Conservation (phyloP, 2,888 invertebrate genomes). For the Zaprionus obscuricornis region DNA sequence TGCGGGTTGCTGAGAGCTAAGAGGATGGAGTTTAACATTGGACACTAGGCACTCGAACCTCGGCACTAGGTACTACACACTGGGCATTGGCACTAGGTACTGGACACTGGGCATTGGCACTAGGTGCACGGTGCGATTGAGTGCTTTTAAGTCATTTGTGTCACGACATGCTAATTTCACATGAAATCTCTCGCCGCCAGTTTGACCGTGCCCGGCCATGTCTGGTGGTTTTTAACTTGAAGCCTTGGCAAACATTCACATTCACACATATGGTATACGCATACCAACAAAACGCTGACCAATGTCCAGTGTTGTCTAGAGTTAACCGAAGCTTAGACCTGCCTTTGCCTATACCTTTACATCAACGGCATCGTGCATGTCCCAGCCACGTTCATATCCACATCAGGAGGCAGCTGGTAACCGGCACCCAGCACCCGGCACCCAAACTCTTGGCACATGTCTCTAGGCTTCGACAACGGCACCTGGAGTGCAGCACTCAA, state of each 20-base stretch:
- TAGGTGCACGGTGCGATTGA: conserved; percentile 71
- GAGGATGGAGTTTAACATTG: too few species aligned
- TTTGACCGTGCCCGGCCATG: conserved; percentile 64
- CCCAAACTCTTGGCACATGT: conserved; percentile 1
- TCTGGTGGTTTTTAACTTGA: conserved; percentile 70
- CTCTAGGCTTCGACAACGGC: conserved; percentile 58
- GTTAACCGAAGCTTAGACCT: conserved; percentile 33
- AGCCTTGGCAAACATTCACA: conserved; percentile 63
- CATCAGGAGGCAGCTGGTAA: conserved; percentile 45
- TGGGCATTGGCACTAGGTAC: too few species aligned
- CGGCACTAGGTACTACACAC: too few species aligned
- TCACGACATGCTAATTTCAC: conserved; percentile 81
- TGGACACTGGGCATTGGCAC: too few species aligned
- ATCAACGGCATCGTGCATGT: conserved; percentile 76
- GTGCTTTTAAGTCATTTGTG: conserved; percentile 81
- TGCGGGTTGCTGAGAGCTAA: too few species aligned
- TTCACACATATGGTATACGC: conserved; percentile 10
- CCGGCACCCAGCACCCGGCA: conserved; percentile 4
- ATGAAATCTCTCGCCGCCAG: conserved; percentile 79
- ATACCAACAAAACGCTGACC: conserved; percentile 12
- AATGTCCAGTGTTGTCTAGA: conserved; percentile 26
- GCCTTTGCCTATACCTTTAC: conserved; percentile 63
- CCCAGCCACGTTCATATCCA: conserved; percentile 70
- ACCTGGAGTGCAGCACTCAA: conserved; percentile 80
- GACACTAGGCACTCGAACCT: too few species aligned